A percentile compares a stretch with the other conserved stretches of the same genome.
Evolutionary conservation across 2,113 vertebrate genomes (phyloP).

Genomic region (Xiphorhynchus elegans): DNA sequence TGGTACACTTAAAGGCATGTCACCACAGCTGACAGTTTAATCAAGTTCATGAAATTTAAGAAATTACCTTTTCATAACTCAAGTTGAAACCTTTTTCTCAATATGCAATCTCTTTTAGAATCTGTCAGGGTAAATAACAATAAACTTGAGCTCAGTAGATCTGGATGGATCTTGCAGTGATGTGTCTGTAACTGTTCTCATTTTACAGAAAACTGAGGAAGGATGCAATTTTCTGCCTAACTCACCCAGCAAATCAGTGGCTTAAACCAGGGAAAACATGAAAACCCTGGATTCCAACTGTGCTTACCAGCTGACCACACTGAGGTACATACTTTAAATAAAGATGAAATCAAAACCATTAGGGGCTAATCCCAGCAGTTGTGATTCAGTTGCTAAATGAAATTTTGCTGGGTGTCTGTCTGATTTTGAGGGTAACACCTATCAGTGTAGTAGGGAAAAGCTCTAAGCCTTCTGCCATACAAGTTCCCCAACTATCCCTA

Average conservation of each 20-base stretch:
- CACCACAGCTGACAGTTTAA: neutral
- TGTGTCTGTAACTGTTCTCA: neutral
- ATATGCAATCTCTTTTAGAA: neutral
- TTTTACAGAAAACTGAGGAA: neutral
- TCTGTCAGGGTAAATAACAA: neutral
- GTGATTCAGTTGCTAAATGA: neutral
- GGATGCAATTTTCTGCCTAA: neutral
- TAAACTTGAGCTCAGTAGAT: neutral
- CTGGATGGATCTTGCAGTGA: neutral
- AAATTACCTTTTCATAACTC: neutral
- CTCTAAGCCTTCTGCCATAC: neutral
- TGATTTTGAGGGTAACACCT: neutral
- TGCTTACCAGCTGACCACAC: accelerated
- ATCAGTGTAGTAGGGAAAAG: neutral
- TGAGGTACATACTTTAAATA: neutral
- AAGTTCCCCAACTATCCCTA: neutral
- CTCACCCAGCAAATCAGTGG: neutral
- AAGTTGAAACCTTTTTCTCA: neutral
- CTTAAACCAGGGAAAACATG: neutral
- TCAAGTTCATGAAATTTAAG: neutral
- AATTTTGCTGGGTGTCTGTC: neutral
- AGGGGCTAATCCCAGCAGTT: neutral
- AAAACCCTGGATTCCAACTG: neutral
- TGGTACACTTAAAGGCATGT: neutral
- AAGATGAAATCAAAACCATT: neutral